These are phyloP conservation scores for Parotocinclus haroldoi DNA, from an alignment of 2,797 vertebrate species.

Conservation along the genomic window DNA sequence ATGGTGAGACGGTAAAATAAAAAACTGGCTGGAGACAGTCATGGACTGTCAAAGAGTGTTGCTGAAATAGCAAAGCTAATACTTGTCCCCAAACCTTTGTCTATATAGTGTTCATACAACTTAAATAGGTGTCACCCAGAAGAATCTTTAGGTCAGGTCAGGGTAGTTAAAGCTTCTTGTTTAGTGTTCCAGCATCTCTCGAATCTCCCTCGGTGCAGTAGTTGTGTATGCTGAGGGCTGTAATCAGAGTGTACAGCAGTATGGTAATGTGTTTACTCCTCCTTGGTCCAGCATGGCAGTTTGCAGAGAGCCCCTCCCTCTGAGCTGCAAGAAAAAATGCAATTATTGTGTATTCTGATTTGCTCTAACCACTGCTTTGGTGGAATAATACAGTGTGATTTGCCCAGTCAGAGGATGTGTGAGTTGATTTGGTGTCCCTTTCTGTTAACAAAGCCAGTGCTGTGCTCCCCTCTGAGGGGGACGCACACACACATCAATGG, in stretches of 20 bases:
- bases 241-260: slow-evolving; percentile 65
- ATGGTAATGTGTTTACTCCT: slow-evolving; percentile 69
- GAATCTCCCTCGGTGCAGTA: slow-evolving; percentile 7
- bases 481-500: slow-evolving; percentile 87
- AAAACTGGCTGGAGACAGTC: too few species aligned
- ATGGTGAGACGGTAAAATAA: too few species aligned
- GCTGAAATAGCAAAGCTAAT: too few species aligned
- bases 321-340: slow-evolving; percentile 82
- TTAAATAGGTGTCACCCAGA: too few species aligned
- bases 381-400: slow-evolving; percentile 98
- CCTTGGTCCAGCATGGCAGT: slow-evolving; percentile 73
- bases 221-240: slow-evolving; percentile 42
- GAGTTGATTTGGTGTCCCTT: slow-evolving; percentile 97
- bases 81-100: too few species aligned
- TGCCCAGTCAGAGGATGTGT: slow-evolving; percentile 97
- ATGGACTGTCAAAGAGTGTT: too few species aligned
- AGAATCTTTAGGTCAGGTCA: neutral
- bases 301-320: slow-evolving; percentile 81
- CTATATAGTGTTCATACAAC: too few species aligned
- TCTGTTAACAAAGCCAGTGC: slow-evolving; percentile 96
- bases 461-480: slow-evolving; percentile 85
- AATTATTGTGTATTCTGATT: slow-evolving; percentile 96
- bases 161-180: slow-evolving; percentile 9
- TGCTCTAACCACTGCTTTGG: slow-evolving; percentile 88
- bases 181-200: slow-evolving; percentile 3